Percentiles rank a stretch among this genome's conserved stretches.
Evolutionary conservation across 2,888 invertebrate species (phyloP).

Genomic region (Hydroisotoma schaefferi): DNA sequence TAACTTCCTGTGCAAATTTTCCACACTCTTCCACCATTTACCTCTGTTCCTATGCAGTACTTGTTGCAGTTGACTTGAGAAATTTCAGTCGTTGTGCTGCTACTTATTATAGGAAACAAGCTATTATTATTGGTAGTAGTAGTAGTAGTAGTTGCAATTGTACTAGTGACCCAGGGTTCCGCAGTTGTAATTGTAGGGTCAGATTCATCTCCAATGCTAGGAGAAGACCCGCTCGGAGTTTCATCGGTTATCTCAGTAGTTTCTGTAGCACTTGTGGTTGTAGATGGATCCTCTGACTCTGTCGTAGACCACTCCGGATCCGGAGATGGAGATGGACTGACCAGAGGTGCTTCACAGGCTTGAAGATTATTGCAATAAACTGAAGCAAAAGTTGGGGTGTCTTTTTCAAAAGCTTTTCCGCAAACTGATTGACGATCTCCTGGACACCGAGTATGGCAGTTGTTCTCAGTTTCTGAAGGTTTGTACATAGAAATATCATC

Average conservation of each 20-base stretch:
- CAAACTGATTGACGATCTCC: not conserved
- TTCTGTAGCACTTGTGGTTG: not conserved
- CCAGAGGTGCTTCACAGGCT: not conserved
- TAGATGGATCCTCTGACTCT: not conserved
- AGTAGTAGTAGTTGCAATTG: not conserved
- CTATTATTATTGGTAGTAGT: conserved; percentile 2
- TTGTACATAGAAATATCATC: conserved; percentile 2
- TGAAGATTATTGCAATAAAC: conserved; percentile 17
- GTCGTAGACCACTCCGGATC: not conserved
- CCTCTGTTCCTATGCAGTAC: conserved; percentile 1
- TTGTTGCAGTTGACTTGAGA: too few species aligned
- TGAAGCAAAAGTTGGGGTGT: not conserved
- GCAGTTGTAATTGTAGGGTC: not conserved
- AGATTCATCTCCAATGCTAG: not conserved
- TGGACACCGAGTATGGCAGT: conserved; percentile 1
- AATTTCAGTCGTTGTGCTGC: conserved; percentile 3
- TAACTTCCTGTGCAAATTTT: conserved; percentile 20
- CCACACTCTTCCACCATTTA: conserved; percentile 20
- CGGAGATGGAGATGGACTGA: not conserved
- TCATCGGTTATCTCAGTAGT: not conserved
- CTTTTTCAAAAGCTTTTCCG: not conserved
- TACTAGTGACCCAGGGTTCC: not conserved
- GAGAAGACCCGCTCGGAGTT: not conserved
- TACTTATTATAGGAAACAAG: conserved; percentile 6
- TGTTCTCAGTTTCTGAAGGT: not conserved